Conservation (phyloP, 2,113 vertebrate species). For the Illadopsis cleaveri region DNA sequence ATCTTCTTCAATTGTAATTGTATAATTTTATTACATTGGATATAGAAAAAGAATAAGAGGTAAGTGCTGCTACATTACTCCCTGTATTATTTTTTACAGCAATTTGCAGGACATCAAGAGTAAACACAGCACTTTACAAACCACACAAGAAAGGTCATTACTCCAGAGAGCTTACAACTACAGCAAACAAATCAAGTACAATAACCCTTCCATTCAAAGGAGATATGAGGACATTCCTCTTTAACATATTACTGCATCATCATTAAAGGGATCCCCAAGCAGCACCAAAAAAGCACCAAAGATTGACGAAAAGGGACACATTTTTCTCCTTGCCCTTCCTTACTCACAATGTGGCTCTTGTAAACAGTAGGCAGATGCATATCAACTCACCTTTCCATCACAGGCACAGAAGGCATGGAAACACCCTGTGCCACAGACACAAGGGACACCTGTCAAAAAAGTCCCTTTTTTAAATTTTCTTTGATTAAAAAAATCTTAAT, state of each 20-base stretch:
- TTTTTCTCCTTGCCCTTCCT: neutral
- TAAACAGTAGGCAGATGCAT: neutral
- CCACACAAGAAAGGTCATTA: neutral
- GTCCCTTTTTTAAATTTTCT: neutral
- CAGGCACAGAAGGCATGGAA: neutral
- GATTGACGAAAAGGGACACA: neutral
- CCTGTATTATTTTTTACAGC: neutral
- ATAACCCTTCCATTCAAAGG: neutral
- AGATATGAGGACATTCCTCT: neutral
- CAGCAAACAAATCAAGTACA: neutral
- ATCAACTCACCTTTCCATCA: neutral
- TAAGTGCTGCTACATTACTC: neutral
- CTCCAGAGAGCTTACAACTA: neutral
- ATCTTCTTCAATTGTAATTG: neutral
- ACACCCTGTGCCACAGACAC: neutral
- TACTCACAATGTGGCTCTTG: neutral
- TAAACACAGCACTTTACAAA: neutral
- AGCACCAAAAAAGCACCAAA: neutral
- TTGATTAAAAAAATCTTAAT: no score
- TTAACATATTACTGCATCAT: neutral
- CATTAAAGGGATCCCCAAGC: neutral
- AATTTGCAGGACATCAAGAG: slow-evolving; percentile 7
- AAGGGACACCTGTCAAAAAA: neutral
- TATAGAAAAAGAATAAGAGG: neutral
- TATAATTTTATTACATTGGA: neutral